Base-by-base conservation (phyloP, 2,113 vertebrate species). In the Ranitomeya variabilis region DNA sequence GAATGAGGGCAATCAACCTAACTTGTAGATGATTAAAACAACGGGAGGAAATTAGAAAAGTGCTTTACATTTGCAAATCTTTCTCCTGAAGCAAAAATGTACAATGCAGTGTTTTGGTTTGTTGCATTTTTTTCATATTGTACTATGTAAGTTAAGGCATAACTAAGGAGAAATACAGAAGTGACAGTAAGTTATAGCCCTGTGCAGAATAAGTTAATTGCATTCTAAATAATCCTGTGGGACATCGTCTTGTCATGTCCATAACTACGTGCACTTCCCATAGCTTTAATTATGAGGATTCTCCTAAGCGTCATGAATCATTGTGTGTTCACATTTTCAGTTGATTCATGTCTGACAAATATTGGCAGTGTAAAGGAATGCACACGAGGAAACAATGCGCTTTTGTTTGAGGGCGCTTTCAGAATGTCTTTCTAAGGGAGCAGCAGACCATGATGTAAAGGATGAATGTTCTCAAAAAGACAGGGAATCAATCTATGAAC, bases 361-460 rank as follows among this genome's bases (percentile, higher is more conserved):
- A 16, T 60, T 45, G 23, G 71, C 73, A 77, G 37, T 64, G 85
- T 60, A 78, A 86, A 86, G 55, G 71, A 37, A 73, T 83, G 51
- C 60, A 31, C 77, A 86, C 77, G 31, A 67, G 54, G 60, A 51
- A 52, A 87, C 51, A 67, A 87, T 79, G 54, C 6, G 31, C 51
- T 80, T 16, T 57, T 79, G 77, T 83, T 9, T 54, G 19, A 82
- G n/a, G 73, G 21, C 55, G 31, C 45, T 54, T 77, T 67, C 12
- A 77, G 81, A 76, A 77, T 66, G 26, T 73, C 66, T 82, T 45
- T 76, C 87, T 78, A 76, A 62, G 64, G 59, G 73, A 55, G 80
- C 81, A 89, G 87, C 81, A 83, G 87, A 84, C 87, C 60, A 12
- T 89, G 71, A 60, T 62, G 66, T 26, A 76, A 76, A 26, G 67